Conservation (phyloP, 2,888 invertebrate species). For the Diarsia mendica region DNA sequence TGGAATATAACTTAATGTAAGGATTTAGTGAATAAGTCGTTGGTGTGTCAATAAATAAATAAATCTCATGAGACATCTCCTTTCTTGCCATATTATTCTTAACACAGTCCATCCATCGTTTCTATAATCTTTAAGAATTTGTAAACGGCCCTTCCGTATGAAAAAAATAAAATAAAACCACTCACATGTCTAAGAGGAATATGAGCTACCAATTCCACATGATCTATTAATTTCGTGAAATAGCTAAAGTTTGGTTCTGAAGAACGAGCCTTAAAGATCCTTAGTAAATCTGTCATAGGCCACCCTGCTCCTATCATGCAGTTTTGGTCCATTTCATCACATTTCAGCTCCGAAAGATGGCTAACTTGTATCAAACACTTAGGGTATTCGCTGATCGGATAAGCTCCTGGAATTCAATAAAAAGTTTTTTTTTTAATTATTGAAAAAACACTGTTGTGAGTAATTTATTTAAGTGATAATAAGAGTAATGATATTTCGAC, state of each 20-base stretch:
- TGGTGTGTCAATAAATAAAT: too few relatives aligned
- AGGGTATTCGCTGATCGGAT: conserved; percentile 77
- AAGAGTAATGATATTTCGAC: background rate
- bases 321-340: conserved; percentile 76
- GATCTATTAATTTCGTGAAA: conserved; percentile 89
- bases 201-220: conserved; percentile 92
- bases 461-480: background rate
- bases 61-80: too few relatives aligned
- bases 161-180: conserved; percentile 12
- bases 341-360: conserved; percentile 89
- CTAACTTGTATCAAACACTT: conserved; percentile 91
- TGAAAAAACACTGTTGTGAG: too few relatives aligned
- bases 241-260: conserved; percentile 88
- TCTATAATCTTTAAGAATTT: background rate
- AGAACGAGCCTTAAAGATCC: conserved; percentile 78
- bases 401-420: conserved; percentile 76
- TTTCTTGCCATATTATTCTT: too few relatives aligned
- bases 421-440: background rate
- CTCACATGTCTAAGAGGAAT: conserved; percentile 93
- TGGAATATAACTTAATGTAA: too few relatives aligned
- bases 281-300: conserved; percentile 88
- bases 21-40: too few relatives aligned
- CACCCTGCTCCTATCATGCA: conserved; percentile 90
- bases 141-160: background rate
- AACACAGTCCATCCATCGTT: too few relatives aligned